These are phyloP conservation scores for Schizotus pectinicornis DNA, from an alignment of 2,888 invertebrate species.

Conservation along the genomic window DNA sequence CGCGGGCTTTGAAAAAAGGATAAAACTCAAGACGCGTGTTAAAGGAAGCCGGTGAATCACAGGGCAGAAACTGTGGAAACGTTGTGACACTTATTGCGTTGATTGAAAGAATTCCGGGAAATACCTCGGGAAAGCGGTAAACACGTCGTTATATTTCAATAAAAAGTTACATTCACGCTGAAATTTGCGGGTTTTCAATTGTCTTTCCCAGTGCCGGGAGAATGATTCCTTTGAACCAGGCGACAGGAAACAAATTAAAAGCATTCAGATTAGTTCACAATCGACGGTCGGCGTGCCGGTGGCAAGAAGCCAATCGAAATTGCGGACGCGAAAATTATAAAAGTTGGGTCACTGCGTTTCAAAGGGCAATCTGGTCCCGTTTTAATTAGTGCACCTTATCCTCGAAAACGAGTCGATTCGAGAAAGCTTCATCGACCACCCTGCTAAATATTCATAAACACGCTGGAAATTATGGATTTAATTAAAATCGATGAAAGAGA, in stretches of 20 bases:
- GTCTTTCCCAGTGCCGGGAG: slow-evolving; percentile 33
- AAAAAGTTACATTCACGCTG: slow-evolving; percentile 1
- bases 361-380: slow-evolving; percentile 11
- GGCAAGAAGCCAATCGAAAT: slow-evolving; percentile 32
- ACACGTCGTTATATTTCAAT: not conserved
- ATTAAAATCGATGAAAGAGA: slow-evolving; percentile 6
- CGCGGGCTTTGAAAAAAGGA: not conserved
- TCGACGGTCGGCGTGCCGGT: slow-evolving; percentile 16
- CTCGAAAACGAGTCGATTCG: too few species aligned
- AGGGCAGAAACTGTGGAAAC: not conserved
- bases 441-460: slow-evolving; percentile 16
- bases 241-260: slow-evolving; percentile 44
- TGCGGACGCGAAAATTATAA: slow-evolving; percentile 23
- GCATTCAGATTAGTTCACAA: slow-evolving; percentile 39
- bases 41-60: slow-evolving; percentile 4
- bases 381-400: too few species aligned
- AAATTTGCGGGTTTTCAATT: slow-evolving; percentile 23
- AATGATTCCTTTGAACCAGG: slow-evolving; percentile 42
- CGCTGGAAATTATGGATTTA: not conserved
- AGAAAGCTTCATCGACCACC: too few species aligned
- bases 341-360: slow-evolving; percentile 21
- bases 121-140: not conserved
- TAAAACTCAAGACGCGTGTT: not conserved
- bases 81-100: not conserved
- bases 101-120: not conserved